Conservation (phyloP, 1,140 invertebrate species). For the Brachionus rubens region DNA sequence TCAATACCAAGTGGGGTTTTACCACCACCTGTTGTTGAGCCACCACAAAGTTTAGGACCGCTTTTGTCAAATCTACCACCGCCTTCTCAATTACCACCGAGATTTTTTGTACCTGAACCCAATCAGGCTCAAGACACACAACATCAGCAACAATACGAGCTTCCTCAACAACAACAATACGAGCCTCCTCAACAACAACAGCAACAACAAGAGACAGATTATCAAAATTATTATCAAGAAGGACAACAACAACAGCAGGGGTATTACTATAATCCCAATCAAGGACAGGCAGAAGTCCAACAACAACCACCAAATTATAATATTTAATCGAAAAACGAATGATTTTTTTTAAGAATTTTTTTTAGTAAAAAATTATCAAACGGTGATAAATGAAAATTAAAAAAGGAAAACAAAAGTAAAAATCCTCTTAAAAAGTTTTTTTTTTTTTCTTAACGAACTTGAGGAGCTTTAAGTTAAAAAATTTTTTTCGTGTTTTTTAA, state of each 20-base stretch:
- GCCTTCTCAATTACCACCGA: constrained; percentile 32
- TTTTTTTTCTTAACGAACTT: no score
- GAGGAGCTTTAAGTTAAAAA: no score
- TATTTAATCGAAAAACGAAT: background rate
- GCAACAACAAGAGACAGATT: background rate
- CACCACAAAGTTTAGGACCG: background rate
- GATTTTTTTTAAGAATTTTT: background rate
- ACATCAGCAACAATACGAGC: background rate
- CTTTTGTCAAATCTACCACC: background rate
- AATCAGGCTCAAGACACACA: background rate
- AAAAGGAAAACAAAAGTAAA: no score
- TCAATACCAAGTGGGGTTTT: background rate
- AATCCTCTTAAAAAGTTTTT: no score
- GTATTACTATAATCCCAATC: background rate
- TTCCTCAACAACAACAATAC: background rate
- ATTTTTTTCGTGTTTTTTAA: no score
- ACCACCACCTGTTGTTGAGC: background rate
- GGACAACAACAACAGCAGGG: background rate
- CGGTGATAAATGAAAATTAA: background rate
- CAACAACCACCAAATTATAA: background rate
- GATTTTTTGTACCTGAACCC: constrained; percentile 30
- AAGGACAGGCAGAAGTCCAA: background rate
- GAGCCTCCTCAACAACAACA: background rate
- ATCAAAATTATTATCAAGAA: background rate
- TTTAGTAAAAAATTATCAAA: background rate